Conservation (phyloP, 2,888 invertebrate species). For the Pristionchus fissidentatus region DNA sequence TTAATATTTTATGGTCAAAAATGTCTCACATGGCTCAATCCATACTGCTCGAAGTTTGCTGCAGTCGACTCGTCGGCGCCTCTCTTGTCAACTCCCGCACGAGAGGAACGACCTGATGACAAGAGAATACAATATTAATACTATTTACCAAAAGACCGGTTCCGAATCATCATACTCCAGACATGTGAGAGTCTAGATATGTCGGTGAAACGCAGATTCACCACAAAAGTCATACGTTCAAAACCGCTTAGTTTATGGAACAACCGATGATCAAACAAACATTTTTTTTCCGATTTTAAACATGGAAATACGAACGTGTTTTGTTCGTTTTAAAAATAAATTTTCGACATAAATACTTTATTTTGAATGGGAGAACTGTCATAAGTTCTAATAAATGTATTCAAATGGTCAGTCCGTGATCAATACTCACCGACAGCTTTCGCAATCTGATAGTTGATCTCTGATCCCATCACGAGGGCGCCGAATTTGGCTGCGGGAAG, state of each 20-base stretch:
- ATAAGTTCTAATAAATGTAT: slow-evolving; percentile 37
- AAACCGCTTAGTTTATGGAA: too few species aligned
- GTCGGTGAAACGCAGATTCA: too few species aligned
- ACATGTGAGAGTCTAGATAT: too few species aligned
- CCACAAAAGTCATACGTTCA: too few species aligned
- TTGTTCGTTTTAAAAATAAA: too few species aligned
- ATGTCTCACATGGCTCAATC: too few species aligned
- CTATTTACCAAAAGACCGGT: too few species aligned
- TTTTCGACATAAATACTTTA: slow-evolving; percentile 46
- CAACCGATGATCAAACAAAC: too few species aligned
- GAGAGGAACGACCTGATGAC: slow-evolving; percentile 77
- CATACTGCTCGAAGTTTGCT: slow-evolving; percentile 91
- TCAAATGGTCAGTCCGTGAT: neutral
- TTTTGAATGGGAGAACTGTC: neutral
- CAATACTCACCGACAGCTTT: slow-evolving; percentile 82
- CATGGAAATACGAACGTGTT: too few species aligned
- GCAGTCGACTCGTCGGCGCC: slow-evolving; percentile 87
- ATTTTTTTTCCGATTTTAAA: too few species aligned
- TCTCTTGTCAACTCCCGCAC: slow-evolving; percentile 79
- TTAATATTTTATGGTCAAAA: too few species aligned
- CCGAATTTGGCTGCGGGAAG: slow-evolving; percentile 92
- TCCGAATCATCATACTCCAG: too few species aligned
- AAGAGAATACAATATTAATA: neutral
- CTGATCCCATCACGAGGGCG: slow-evolving; percentile 86
- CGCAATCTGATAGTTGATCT: slow-evolving; percentile 92